Percentiles rank a stretch among this genome's conserved stretches.
phyloP scores from a whole-genome alignment of 2,888 invertebrate genomes.

The Cantharis nigra region DNA sequence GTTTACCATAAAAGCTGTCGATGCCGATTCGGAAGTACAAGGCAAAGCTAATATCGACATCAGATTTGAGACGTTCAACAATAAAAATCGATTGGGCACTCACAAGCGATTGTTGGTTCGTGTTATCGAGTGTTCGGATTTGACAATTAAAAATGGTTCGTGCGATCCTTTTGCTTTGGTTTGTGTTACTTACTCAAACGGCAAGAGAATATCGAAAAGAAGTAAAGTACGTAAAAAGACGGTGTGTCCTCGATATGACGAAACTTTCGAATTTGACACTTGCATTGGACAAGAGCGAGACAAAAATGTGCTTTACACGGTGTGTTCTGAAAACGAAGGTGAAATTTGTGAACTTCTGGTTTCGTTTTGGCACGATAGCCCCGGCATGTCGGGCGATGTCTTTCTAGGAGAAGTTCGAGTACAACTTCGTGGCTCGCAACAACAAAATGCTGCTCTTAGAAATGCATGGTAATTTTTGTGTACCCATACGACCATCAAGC shows the following conservation, averaged over 20 bases:
- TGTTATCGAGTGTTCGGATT: conserved; percentile 83
- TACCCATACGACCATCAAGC: neutral
- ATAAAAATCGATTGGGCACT: conserved; percentile 55
- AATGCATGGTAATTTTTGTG: conserved; percentile 72
- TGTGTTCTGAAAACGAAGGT: conserved; percentile 60
- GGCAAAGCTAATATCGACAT: conserved; percentile 88
- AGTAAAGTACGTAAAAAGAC: conserved; percentile 91
- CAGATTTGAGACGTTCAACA: conserved; percentile 66
- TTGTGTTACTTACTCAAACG: conserved; percentile 79
- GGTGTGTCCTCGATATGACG: conserved; percentile 86
- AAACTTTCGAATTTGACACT: conserved; percentile 79
- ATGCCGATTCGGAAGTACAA: conserved; percentile 90
- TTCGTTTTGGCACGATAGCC: conserved; percentile 83
- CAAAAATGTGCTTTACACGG: conserved; percentile 41
- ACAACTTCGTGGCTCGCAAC: conserved; percentile 72
- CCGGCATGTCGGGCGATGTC: conserved; percentile 77
- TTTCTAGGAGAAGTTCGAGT: conserved; percentile 89
- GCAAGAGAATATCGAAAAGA: conserved; percentile 76
- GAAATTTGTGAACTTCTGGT: conserved; percentile 82
- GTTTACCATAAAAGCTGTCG: conserved; percentile 84
- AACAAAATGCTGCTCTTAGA: conserved; percentile 63
- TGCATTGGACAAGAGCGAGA: conserved; percentile 57
- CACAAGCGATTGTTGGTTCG: conserved; percentile 62
- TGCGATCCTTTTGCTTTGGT: conserved; percentile 90
- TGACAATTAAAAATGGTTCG: conserved; percentile 86